Base-by-base conservation (phyloP, 2,113 vertebrate genomes). In the Corydoras maculifer region DNA sequence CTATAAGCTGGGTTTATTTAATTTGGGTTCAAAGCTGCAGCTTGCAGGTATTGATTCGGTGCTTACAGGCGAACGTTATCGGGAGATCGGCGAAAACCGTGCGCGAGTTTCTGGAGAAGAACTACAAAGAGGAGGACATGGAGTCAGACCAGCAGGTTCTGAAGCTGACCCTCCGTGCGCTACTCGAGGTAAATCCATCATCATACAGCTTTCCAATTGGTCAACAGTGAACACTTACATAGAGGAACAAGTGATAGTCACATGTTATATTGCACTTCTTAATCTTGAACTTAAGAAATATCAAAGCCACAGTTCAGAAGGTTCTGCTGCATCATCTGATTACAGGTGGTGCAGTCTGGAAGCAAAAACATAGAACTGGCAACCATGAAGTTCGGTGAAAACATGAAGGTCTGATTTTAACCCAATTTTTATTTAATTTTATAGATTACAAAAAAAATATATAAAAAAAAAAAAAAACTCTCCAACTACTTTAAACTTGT, bases 91-190 rank as follows among this genome's bases (percentile, higher is more conserved):
- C 92, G 69, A 94, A 94, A 79, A 91, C 92, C 0, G 92, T 94
- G 58, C 88, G 92, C 0, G 92, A 94, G 62, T 94, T 94, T 78
- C 82, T 94, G 75, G 93, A 94, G 83, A 94, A 94, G 62, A 91
- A 93, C 72, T 93, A 93, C 3, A 91, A 90, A 0, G 92, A 93
- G 0, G 91, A 94, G 70, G 91, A 91, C 70, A 93, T 93, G 3
- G 91, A 92, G 69, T 92, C 93, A 0, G 92, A 93, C 5, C 89
- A 89, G n/a, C 71, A 91, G 50, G 90, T 89, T 31, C 88, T 94
- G 54, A 93, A 93, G 77, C 84, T 94, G 32, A 90, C 91, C 12
- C 92, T 94, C 82, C 91, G 89, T 80, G 93, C 92, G 13, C 89
- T 94, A 3, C 86, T 94, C 0, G 93, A 94, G 83, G 92, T 92